Evolutionary conservation across 1,140 invertebrate species (phyloP), one percentile per base, ranked within the genome.

Genomic region (Glomeris maerens): DNA sequence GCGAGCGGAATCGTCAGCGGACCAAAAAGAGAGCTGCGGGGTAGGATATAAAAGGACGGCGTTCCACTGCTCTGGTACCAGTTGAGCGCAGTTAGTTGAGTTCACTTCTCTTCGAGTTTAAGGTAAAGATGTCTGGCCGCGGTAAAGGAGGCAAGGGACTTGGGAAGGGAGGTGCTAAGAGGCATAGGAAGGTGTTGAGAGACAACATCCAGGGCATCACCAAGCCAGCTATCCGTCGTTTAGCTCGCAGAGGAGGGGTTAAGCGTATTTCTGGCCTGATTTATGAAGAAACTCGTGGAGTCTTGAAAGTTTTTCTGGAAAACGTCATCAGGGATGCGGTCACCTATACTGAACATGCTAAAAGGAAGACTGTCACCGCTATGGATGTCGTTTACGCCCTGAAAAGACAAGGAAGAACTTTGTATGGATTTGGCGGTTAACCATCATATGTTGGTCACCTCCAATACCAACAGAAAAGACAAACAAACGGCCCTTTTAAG

Each of bases 301-400:
- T 82, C 0, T 63, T 84, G 17, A 85, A 83, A 64, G 77, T 83
- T 0, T 87, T 87, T 65, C 66, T 87, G 26, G 81, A 84, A 64
- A 85, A 84, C 61, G 80, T 86, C 0, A 86, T 86, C 60, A 72
- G 81, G 49, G 83, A 85, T 65, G 80, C 81, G 10, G 80, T 86
- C 46, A 85, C 81, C n/a, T 86, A 85, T 68, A 83, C 80, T 10
- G 81, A 82, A 64, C 80, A 85, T 64, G 80, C 81, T 55, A 85
- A 84, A 68, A 69, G 83, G 54, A 88, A 86, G 68, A 88, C 84
- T 20, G 73, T 78, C 31, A 88, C 84, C 10, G 82, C 83, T 46
- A 88, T 88, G 83, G 83, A 89, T 62, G 81, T 88, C 14, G 84
- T 89, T 21, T 87, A 87, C 60, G 83, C 83, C 62, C 67, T 88